These are phyloP conservation scores for Osmerus mordax DNA, from an alignment of 2,113 vertebrate species.

Conservation along the genomic window DNA sequence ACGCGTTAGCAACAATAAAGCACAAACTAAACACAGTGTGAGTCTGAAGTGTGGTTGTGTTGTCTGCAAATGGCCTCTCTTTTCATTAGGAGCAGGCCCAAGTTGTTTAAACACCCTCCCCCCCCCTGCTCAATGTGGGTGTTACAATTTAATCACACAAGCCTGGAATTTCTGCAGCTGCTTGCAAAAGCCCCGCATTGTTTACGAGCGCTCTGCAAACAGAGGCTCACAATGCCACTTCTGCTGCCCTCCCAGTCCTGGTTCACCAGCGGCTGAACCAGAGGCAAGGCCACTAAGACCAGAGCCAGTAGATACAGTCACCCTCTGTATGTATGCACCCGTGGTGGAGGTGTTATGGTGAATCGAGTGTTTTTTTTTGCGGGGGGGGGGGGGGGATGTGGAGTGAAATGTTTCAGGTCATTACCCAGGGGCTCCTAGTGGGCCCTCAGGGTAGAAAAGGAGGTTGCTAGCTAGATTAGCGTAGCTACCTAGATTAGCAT, in stretches of 20 bases:
- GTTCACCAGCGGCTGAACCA: neutral
- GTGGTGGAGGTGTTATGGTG: too few relatives aligned
- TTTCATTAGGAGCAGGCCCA: slow-evolving; percentile 47
- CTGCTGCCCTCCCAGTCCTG: neutral
- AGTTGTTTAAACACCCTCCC: slow-evolving; percentile 52
- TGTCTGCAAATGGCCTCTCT: slow-evolving; percentile 50
- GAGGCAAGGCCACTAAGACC: too few relatives aligned
- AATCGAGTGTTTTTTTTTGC: too few relatives aligned
- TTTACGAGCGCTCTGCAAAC: slow-evolving; percentile 50
- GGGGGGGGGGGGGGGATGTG: too few relatives aligned
- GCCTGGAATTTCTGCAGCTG: slow-evolving; percentile 57
- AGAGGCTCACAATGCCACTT: slow-evolving; percentile 23
- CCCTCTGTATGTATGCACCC: too few relatives aligned
- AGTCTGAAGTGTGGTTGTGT: slow-evolving; percentile 42
- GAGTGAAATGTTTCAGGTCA: too few relatives aligned
- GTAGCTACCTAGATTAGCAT: too few relatives aligned
- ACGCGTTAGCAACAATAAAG: slow-evolving; percentile 30
- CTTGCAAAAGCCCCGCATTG: slow-evolving; percentile 47
- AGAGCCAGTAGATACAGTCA: too few relatives aligned
- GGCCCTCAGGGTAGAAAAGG: too few relatives aligned
- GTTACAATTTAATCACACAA: slow-evolving; percentile 58
- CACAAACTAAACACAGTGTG: slow-evolving; percentile 38
- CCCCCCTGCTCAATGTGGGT: slow-evolving; percentile 37
- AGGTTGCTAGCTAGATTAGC: too few relatives aligned
- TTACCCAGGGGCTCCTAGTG: too few relatives aligned